These are phyloP conservation scores for Polydrusus cervinus DNA, from an alignment of 2,888 invertebrate genomes.

Conservation along the genomic window DNA sequence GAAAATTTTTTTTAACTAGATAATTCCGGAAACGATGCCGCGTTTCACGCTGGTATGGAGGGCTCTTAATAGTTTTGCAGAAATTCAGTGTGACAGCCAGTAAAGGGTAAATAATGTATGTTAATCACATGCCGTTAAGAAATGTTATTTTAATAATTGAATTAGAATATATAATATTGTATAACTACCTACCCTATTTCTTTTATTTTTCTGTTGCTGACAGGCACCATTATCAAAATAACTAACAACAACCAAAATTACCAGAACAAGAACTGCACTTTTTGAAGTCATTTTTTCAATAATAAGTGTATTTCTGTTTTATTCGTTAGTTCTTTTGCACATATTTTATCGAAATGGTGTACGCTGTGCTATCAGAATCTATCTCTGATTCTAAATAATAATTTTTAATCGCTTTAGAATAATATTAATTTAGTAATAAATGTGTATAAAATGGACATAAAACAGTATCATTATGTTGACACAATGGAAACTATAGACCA, in stretches of 20 bases:
- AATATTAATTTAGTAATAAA: slow-evolving; percentile 7
- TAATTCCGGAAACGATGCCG: too few species aligned
- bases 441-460: slow-evolving; percentile 4
- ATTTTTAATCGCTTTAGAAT: background rate
- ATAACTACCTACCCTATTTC: slow-evolving; percentile 22
- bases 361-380: background rate
- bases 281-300: slow-evolving; percentile 9
- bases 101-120: too few species aligned
- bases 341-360: background rate
- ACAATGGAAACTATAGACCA: background rate
- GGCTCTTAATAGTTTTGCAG: too few species aligned
- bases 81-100: too few species aligned
- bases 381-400: background rate
- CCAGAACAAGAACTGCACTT: slow-evolving; percentile 3
- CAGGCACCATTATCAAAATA: slow-evolving; percentile 4
- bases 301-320: background rate
- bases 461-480: slow-evolving; percentile 4
- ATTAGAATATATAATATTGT: too few species aligned
- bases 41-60: too few species aligned
- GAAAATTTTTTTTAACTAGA: too few species aligned
- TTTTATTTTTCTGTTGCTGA: slow-evolving; percentile 8
- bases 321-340: background rate
- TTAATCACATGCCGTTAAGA: background rate
- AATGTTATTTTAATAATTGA: background rate
- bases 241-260: slow-evolving; percentile 14